Evolutionary conservation across 2,888 invertebrate genomes (phyloP).

Genomic region (Cremastinae sp.): DNA sequence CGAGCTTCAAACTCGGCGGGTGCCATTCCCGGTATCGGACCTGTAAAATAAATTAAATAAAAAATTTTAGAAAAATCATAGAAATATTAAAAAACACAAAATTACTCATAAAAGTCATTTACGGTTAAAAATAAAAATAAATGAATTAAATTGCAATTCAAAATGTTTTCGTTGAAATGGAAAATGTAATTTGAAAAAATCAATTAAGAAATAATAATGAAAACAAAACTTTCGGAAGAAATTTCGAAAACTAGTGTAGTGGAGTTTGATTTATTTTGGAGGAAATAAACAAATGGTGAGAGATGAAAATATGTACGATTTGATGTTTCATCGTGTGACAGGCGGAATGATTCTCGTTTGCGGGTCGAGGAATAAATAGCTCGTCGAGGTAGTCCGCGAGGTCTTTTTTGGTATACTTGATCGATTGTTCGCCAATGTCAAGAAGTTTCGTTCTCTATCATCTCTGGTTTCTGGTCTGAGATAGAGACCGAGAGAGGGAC

Average conservation of each 20-base stretch:
- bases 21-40: constrained; percentile 84
- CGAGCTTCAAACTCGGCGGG: constrained; percentile 89
- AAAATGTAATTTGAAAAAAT: no score
- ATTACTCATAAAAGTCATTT: neutral
- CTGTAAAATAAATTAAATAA: no score
- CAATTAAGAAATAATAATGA: no score
- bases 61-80: no score
- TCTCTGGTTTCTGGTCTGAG: constrained; percentile 21
- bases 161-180: no score
- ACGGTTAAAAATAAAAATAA: neutral
- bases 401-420: constrained; percentile 39
- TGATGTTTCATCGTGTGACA: neutral
- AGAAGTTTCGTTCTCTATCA: constrained; percentile 46
- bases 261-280: neutral
- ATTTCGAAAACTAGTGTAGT: no score
- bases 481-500: constrained; percentile 13
- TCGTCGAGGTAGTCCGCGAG: constrained; percentile 25
- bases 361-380: constrained; percentile 52
- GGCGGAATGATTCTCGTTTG: constrained; percentile 33
- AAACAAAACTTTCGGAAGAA: no score
- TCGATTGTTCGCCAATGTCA: constrained; percentile 61
- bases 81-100: neutral
- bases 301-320: constrained; percentile 4
- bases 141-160: constrained; percentile 4
- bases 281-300: neutral